phyloP scores from a whole-genome alignment of 2,888 invertebrate genomes.

The Strigamia crassipes region DNA sequence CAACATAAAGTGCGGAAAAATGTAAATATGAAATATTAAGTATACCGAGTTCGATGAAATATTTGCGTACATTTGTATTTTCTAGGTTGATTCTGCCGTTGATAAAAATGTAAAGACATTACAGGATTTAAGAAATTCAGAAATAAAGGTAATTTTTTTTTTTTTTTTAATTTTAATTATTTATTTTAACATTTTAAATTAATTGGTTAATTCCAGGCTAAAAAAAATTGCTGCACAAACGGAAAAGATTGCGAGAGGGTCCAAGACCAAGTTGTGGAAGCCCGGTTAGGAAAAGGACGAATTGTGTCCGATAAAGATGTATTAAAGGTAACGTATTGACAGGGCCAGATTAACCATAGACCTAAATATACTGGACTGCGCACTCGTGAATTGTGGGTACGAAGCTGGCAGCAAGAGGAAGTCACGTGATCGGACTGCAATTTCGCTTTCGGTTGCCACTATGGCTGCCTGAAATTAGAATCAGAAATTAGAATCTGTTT shows the following conservation, averaged over 20 bases:
- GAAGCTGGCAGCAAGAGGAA: too few species aligned
- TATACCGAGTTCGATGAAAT: too few species aligned
- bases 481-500: too few species aligned
- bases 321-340: conserved; percentile 63
- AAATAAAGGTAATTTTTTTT: conserved; percentile 69
- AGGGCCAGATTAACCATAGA: too few species aligned
- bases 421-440: too few species aligned
- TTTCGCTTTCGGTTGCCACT: too few species aligned
- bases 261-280: conserved; percentile 68
- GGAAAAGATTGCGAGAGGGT: conserved; percentile 90
- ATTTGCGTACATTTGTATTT: conserved; percentile 44
- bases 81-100: conserved; percentile 67
- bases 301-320: conserved; percentile 65
- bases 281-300: conserved; percentile 62
- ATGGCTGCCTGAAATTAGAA: too few species aligned
- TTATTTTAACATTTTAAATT: background rate
- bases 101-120: conserved; percentile 82
- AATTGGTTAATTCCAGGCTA: conserved; percentile 63
- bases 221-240: conserved; percentile 83
- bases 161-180: background rate
- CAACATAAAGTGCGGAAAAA: conserved; percentile 66
- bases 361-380: too few species aligned
- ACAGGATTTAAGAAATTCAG: conserved; percentile 82
- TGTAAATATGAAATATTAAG: conserved; percentile 58
- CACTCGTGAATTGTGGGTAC: too few species aligned